A percentile compares a stretch with the other conserved stretches of the same genome.
phyloP scores from a whole-genome alignment of 2,113 vertebrate genomes.

The Aegithalos caudatus region DNA sequence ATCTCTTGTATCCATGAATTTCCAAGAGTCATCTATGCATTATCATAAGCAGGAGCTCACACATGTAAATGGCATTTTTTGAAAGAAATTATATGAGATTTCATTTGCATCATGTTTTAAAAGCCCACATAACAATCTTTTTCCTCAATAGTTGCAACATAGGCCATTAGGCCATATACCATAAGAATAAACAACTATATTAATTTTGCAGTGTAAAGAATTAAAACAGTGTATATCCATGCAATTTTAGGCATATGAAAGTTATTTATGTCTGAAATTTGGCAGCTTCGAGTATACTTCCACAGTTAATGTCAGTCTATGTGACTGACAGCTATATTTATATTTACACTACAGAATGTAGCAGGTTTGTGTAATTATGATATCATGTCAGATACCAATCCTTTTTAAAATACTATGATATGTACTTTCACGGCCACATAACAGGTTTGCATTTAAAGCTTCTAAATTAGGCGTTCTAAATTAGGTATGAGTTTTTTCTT shows the following conservation, averaged over 20 bases:
- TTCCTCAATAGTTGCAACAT: not conserved
- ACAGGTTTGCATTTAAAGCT: not conserved
- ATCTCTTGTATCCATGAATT: not conserved
- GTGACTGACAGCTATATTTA: not conserved
- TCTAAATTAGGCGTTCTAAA: not conserved
- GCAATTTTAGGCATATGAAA: not conserved
- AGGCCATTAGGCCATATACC: not conserved
- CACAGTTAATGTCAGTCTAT: not conserved
- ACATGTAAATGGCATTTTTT: not conserved
- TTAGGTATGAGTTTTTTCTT: not conserved
- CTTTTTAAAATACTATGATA: not conserved
- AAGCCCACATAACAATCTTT: not conserved
- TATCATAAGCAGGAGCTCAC: not conserved
- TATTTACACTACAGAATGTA: not conserved
- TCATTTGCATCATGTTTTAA: not conserved
- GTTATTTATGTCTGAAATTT: not conserved
- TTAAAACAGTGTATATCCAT: not conserved
- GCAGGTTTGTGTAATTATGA: not conserved
- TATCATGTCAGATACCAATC: not conserved
- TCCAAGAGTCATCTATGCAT: rapidly evolving
- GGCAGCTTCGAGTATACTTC: not conserved
- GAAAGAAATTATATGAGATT: not conserved
- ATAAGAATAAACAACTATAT: not conserved
- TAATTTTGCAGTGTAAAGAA: not conserved
- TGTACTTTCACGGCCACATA: not conserved